Percentiles rank a stretch among this genome's conserved stretches.
Evolutionary conservation across 2,888 invertebrate genomes (phyloP).

Genomic region (Aromia moschata): DNA sequence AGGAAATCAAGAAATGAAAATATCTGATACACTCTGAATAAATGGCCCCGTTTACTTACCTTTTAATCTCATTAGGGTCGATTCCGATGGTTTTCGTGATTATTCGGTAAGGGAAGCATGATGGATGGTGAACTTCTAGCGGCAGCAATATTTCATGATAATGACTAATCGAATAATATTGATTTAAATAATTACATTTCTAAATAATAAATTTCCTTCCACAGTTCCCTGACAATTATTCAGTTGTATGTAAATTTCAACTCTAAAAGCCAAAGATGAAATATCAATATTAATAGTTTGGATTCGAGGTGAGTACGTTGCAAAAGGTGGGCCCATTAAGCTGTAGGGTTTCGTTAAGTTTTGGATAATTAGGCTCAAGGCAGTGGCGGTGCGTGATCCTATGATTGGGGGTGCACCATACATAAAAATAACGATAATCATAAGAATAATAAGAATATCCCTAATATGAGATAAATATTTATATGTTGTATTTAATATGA

Average conservation of each 20-base stretch:
- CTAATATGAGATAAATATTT: too few relatives aligned
- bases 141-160: conserved; percentile 17
- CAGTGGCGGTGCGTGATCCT: too few relatives aligned
- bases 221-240: conserved; percentile 18
- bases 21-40: too few relatives aligned
- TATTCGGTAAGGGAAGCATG: conserved; percentile 1
- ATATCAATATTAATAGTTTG: conserved; percentile 20
- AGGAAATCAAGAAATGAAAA: too few relatives aligned
- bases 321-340: conserved; percentile 7
- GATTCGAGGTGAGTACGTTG: conserved; percentile 16
- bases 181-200: conserved; percentile 28
- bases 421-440: too few relatives aligned
- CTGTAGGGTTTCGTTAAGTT: background rate
- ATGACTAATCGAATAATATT: conserved; percentile 26
- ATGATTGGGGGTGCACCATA: too few relatives aligned
- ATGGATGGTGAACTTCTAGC: conserved; percentile 12
- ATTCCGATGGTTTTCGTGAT: too few relatives aligned
- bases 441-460: too few relatives aligned
- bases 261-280: conserved; percentile 7
- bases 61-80: too few relatives aligned
- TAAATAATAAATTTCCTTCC: conserved; percentile 22
- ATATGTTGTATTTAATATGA: too few relatives aligned
- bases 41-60: too few relatives aligned
- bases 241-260: conserved; percentile 25
- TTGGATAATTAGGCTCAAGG: conserved; percentile 12